Evolutionary conservation across 2,888 invertebrate species (phyloP).

Genomic region (Tetranychus piercei): DNA sequence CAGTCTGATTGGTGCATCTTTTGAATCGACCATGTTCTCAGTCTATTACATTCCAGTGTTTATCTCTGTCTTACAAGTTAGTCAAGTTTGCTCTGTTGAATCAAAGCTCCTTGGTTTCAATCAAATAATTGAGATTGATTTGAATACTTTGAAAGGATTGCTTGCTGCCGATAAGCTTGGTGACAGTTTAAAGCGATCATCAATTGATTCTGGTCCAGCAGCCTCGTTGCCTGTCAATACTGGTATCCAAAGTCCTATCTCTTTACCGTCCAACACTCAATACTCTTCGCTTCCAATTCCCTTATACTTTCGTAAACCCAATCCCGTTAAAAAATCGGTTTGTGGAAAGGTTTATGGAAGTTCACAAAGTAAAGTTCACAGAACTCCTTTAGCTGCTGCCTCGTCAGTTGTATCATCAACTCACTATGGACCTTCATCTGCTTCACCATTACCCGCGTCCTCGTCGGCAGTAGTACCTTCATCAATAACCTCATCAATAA

Average conservation of each 20-base stretch:
- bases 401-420: no score
- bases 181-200: slow-evolving; percentile 2
- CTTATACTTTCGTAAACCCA: not conserved
- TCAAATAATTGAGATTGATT: not conserved
- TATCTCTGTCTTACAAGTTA: not conserved
- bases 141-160: not conserved
- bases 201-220: not conserved
- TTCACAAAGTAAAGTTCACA: not conserved
- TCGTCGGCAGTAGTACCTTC: not conserved
- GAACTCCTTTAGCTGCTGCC: not conserved
- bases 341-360: not conserved
- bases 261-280: not conserved
- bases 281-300: not conserved
- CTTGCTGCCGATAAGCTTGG: not conserved
- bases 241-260: not conserved
- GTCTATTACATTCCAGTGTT: not conserved
- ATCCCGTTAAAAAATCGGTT: no score
- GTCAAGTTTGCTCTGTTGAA: not conserved
- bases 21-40: not conserved
- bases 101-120: not conserved
- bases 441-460: no score
- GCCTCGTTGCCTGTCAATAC: not conserved
- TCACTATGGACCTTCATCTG: no score
- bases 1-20: not conserved
- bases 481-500: not conserved